A percentile compares a stretch with the other conserved stretches of the same genome.
Conservation (phyloP, 2,888 invertebrate species). For the Panopea generosa region DNA sequence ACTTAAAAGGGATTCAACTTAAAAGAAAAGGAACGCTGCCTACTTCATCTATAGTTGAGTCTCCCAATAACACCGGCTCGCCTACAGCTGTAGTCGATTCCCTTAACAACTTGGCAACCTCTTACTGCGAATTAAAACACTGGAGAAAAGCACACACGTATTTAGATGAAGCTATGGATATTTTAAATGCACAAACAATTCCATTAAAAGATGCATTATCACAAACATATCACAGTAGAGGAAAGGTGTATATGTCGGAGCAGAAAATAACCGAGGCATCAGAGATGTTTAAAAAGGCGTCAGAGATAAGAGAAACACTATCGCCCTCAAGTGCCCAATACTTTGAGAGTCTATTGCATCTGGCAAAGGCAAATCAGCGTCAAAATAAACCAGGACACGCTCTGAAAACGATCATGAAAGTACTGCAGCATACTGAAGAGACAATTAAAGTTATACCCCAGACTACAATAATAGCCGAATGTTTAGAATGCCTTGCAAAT, state of each 20-base stretch:
- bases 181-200: slow-evolving; percentile 28
- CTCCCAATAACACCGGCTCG: too few species aligned
- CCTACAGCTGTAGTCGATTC: too few species aligned
- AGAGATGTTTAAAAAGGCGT: slow-evolving; percentile 37
- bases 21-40: slow-evolving; percentile 54
- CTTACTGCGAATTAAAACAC: slow-evolving; percentile 20
- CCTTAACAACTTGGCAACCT: slow-evolving; percentile 61
- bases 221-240: slow-evolving; percentile 37
- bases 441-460: slow-evolving; percentile 26
- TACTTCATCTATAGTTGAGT: slow-evolving; percentile 52
- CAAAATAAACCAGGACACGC: slow-evolving; percentile 23
- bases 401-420: slow-evolving; percentile 29
- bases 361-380: slow-evolving; percentile 29
- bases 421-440: slow-evolving; percentile 20
- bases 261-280: slow-evolving; percentile 22
- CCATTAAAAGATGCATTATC: slow-evolving; percentile 24
- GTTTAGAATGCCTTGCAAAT: slow-evolving; percentile 33
- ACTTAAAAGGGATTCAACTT: slow-evolving; percentile 55
- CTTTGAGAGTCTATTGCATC: slow-evolving; percentile 42
- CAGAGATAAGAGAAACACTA: slow-evolving; percentile 25
- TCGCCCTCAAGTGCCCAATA: slow-evolving; percentile 14
- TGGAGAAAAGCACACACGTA: slow-evolving; percentile 44
- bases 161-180: slow-evolving; percentile 46
- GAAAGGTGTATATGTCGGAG: slow-evolving; percentile 35
- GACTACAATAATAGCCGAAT: slow-evolving; percentile 39